Evolutionary conservation across 2,797 vertebrate genomes (phyloP).

Genomic region (Notolabrus celidotus): DNA sequence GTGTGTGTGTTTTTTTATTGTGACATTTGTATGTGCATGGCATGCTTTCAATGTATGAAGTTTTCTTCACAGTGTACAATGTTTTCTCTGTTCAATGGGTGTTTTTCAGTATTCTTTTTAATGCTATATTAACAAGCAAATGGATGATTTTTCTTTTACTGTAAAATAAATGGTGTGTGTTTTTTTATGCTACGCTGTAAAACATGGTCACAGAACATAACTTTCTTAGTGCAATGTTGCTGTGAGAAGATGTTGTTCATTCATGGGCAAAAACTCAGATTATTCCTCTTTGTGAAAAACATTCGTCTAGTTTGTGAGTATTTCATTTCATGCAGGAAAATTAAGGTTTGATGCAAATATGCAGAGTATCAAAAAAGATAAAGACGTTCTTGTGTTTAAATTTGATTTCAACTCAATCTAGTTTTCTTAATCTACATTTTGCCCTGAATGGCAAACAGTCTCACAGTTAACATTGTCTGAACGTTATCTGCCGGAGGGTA

Average conservation of each 20-base stretch:
- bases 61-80: slow-evolving; percentile 68
- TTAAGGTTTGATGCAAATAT: no score
- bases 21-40: slow-evolving; percentile 78
- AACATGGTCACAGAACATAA: slow-evolving; percentile 68
- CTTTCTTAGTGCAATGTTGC: slow-evolving; percentile 66
- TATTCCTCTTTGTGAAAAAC: no score
- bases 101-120: slow-evolving; percentile 68
- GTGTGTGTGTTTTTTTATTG: slow-evolving; percentile 50
- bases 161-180: slow-evolving; percentile 63
- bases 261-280: slow-evolving; percentile 59
- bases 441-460: slow-evolving; percentile 59
- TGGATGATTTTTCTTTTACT: slow-evolving; percentile 57
- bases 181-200: slow-evolving; percentile 59
- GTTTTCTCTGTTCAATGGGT: slow-evolving; percentile 63
- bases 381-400: no score
- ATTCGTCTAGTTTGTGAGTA: no score
- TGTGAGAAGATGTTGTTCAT: slow-evolving; percentile 40
- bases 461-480: slow-evolving; percentile 63
- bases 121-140: slow-evolving; percentile 68
- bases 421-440: slow-evolving; percentile 27
- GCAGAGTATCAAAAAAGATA: no score
- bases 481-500: slow-evolving; percentile 69
- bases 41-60: slow-evolving; percentile 77
- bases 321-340: no score
- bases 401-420: background rate